phyloP scores from a whole-genome alignment of 2,888 invertebrate species.

The Sesamia inferens region DNA sequence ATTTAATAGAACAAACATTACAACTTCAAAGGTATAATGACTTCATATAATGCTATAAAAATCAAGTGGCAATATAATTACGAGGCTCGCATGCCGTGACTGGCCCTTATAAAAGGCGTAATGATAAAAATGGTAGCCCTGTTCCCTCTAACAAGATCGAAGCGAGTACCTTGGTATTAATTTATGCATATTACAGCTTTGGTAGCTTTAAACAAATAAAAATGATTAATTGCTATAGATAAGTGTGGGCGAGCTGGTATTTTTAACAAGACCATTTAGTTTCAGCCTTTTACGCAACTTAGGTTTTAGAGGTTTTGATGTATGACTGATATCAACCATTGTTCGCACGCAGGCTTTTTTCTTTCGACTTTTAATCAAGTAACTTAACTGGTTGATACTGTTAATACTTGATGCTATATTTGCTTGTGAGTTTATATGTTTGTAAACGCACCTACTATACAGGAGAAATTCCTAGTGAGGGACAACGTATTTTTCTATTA shows the following conservation, averaged over 20 bases:
- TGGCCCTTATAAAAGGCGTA: slow-evolving; percentile 71
- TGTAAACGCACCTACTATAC: too few relatives aligned
- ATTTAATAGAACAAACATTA: slow-evolving; percentile 33
- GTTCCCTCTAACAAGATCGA: slow-evolving; percentile 66
- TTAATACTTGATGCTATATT: too few relatives aligned
- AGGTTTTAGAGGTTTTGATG: slow-evolving; percentile 10
- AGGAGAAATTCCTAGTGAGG: too few relatives aligned
- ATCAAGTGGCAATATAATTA: slow-evolving; percentile 55
- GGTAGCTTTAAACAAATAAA: slow-evolving; percentile 72
- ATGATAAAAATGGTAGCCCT: slow-evolving; percentile 67
- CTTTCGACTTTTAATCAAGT: neutral
- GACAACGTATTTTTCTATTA: too few relatives aligned
- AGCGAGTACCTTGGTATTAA: slow-evolving; percentile 65
- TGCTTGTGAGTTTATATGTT: too few relatives aligned
- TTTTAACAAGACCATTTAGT: slow-evolving; percentile 25
- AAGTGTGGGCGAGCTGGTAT: slow-evolving; percentile 25
- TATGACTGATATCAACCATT: slow-evolving; percentile 7
- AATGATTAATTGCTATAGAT: slow-evolving; percentile 68
- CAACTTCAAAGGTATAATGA: slow-evolving; percentile 49
- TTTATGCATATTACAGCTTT: slow-evolving; percentile 70
- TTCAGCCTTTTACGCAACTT: slow-evolving; percentile 24
- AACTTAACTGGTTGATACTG: too few relatives aligned
- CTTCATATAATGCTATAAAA: slow-evolving; percentile 50
- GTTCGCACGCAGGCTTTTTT: slow-evolving; percentile 11
- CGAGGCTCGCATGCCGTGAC: slow-evolving; percentile 70